Percentiles rank a stretch among this genome's conserved stretches.
These are phyloP conservation scores for Polyergus mexicanus DNA, from an alignment of 1,140 invertebrate genomes.

Conservation along the genomic window DNA sequence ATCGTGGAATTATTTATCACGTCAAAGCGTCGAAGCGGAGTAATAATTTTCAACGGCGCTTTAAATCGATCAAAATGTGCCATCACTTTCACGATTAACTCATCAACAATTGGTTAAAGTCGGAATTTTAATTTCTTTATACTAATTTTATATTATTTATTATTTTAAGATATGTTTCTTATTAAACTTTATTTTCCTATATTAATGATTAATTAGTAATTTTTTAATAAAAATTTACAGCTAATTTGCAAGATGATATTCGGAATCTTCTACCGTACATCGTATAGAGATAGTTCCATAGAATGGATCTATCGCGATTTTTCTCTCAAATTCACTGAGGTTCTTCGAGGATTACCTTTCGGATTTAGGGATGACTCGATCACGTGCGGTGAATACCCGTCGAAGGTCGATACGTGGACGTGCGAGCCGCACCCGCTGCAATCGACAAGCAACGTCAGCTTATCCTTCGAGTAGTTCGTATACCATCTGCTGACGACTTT, in stretches of 20 bases:
- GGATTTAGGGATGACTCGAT: slow-evolving; percentile 83
- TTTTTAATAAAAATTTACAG: background rate
- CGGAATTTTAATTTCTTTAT: background rate
- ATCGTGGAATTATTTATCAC: background rate
- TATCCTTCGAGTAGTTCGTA: slow-evolving; percentile 86
- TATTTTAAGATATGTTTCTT: too few species aligned
- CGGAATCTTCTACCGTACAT: background rate
- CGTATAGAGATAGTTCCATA: background rate
- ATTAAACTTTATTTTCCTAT: too few species aligned
- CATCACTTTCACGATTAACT: background rate
- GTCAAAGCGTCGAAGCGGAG: background rate
- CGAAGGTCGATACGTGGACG: slow-evolving; percentile 88
- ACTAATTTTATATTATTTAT: too few species aligned
- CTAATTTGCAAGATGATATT: background rate
- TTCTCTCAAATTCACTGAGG: background rate
- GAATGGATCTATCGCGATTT: background rate
- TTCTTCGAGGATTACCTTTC: slow-evolving; percentile 79
- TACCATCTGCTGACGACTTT: slow-evolving; percentile 92
- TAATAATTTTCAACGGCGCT: background rate
- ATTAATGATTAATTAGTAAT: background rate
- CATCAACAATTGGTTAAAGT: background rate
- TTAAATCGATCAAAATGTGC: background rate
- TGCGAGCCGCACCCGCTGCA: slow-evolving; percentile 93
- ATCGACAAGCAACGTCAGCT: slow-evolving; percentile 93
- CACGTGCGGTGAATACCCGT: slow-evolving; percentile 81